phyloP scores from a whole-genome alignment of 1,140 invertebrate genomes.

The Aphelenchoides avenae region DNA sequence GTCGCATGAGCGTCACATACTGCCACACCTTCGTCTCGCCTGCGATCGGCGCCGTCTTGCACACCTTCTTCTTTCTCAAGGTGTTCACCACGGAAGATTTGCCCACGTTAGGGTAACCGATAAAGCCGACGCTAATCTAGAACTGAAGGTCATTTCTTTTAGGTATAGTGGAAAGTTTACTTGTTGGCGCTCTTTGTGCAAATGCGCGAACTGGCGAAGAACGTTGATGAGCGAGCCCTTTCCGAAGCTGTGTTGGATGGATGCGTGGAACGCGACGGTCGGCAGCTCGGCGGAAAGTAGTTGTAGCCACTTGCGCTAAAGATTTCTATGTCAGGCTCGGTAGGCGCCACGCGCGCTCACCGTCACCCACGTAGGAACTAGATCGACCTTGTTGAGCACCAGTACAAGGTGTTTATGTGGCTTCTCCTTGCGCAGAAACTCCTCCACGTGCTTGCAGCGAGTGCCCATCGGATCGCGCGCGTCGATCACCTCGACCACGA shows the following conservation, averaged over 20 bases:
- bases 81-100: constrained; percentile 99
- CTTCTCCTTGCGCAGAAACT: constrained; percentile 81
- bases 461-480: constrained; percentile 71
- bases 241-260: constrained; percentile 93
- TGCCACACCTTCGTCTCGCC: constrained; percentile 99
- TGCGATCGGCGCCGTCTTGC: constrained; percentile 96
- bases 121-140: constrained; percentile 97
- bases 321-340: constrained; percentile 7
- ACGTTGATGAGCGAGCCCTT: constrained; percentile 96
- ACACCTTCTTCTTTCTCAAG: constrained; percentile 81
- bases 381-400: constrained; percentile 84
- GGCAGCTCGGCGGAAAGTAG: constrained; percentile 89
- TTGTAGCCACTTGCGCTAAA: constrained; percentile 75
- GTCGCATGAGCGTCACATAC: constrained; percentile 93
- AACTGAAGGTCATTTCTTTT: constrained; percentile 5
- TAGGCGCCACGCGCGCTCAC: constrained; percentile 48
- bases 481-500: constrained; percentile 74
- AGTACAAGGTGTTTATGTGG: constrained; percentile 90
- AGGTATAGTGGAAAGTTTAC: constrained; percentile 21
- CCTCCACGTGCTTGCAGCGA: constrained; percentile 83
- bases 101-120: constrained; percentile 98
- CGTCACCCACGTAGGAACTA: constrained; percentile 94
- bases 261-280: constrained; percentile 95
- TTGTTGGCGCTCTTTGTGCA: constrained; percentile 53
- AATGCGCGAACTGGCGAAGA: constrained; percentile 87